Base-by-base conservation (phyloP, 2,888 invertebrate species). In the Rugalucina vietnamica region DNA sequence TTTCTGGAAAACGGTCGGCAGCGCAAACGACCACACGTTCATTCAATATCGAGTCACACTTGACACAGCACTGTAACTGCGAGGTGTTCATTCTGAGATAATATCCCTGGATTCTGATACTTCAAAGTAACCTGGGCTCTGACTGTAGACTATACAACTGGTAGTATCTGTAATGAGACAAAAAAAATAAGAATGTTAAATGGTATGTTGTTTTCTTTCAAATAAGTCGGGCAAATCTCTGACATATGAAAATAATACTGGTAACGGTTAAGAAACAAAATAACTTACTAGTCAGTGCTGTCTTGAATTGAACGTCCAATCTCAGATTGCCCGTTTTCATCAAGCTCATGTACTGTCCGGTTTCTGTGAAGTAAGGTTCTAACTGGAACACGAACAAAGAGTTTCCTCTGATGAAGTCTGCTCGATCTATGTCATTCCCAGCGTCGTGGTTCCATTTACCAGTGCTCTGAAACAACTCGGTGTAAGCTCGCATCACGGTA, bases 341-440 rank as follows among this genome's bases (percentile, higher is more conserved):
- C 37, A 82, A 57, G 12, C 78, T 73, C 34, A 82, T 24, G 24
- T 82, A 78, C 18, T 78, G 49, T 0, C 78, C 70, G 24, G 74
- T 73, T 36, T 78, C 74, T 1, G 78, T 49, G 37, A 73, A 78
- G 69, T 65, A 54, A 12, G 78, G 78, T n/a, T 78, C 82, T 49
- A 78, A 27, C 43, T 82, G 69, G 37, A 78, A 82, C 4, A 49
- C 75, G 34, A 82, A 78, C 29, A 82, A 27, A 0, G 82, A 78
- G 37, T 8, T 36, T 5, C 78, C 82, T 5, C 10, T n/a, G 0
- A 39, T 37, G 54, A 69, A 82, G 27, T 74, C 69, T 14, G 32
- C 36, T 75, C 57, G 36, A 34, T n/a, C 21, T n/a, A 82, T 18
- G 24, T 65, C 14, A 24, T 71, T 76, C 21, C 81, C 81, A 21